phyloP scores from a whole-genome alignment of 2,113 vertebrate genomes.

The Neotoma lepida region DNA sequence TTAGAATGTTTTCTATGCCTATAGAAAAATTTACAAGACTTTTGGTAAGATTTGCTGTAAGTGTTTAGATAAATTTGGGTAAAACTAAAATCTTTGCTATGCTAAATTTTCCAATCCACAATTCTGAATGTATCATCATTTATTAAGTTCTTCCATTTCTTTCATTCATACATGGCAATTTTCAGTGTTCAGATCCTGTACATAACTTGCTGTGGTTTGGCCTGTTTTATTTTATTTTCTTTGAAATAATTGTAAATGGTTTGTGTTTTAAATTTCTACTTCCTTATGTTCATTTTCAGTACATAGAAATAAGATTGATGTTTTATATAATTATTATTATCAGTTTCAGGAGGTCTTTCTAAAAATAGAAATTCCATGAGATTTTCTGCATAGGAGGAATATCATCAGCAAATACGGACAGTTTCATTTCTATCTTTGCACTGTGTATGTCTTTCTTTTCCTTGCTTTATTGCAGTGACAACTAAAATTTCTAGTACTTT shows the following conservation, averaged over 20 bases:
- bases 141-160: background rate
- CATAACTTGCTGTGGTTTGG: background rate
- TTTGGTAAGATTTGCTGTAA: background rate
- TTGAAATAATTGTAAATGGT: conserved; percentile 10
- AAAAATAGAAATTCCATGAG: background rate
- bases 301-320: background rate
- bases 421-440: background rate
- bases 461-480: background rate
- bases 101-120: background rate
- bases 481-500: background rate
- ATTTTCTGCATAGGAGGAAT: background rate
- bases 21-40: background rate
- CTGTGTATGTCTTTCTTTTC: background rate
- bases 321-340: background rate
- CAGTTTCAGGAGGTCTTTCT: background rate
- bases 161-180: background rate
- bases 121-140: background rate
- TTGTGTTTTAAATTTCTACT: background rate
- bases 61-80: background rate
- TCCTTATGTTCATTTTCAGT: background rate
- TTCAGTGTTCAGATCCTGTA: background rate
- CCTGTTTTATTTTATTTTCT: background rate
- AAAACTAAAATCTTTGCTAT: background rate
- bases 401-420: background rate
- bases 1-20: background rate